Base-by-base conservation (phyloP, 2,113 vertebrate species). In the Lepisosteus oculatus region DNA sequence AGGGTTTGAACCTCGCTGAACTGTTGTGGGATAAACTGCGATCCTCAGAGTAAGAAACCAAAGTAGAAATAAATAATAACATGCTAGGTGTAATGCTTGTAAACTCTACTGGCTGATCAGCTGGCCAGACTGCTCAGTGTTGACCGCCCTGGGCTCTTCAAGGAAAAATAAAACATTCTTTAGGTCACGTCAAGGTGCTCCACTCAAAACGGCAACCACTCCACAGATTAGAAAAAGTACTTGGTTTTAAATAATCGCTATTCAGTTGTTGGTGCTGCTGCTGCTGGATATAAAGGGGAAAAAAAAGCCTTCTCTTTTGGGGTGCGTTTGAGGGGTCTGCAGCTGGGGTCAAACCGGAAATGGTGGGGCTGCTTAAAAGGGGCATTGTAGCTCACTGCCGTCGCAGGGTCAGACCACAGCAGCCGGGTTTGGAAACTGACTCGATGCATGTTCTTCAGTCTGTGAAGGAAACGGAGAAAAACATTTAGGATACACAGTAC, bases 31-130 rank as follows among this genome's bases (percentile, higher is more conserved):
- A 51, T 5, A 29, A 51, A 51, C 47, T 51, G 47, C 1, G 47
- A 51, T 51, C 47, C 5, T 6, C 47, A 51, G 47, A 51, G 47
- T 51, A 51, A 51, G 5, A 51, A 78, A 57, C 70, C 71, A 62
- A 73, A 51, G 42, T 51, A 61, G 65, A 51, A 77, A 78, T 76
- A 71, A 67, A 76, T 75, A 74, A 56, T 62, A 76, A 65, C 72
- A 63, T 69, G 56, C 73, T 68, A 67, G 42, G n/a, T 74, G 56
- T 70, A 69, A 70, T 68, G 79, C 72, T 72, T 61, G 72, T 72
- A 72, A 75, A 73, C 74, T 51, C 47, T 67, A 42, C 73, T 67
- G 67, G 74, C 64, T n/a, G 67, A 29, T 61, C 77, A 51, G 5
- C 69, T 41, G 45, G 73, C 55, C 68, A 75, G 70, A 65, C 62